Percentiles rank a stretch among this genome's conserved stretches.
These are phyloP conservation scores for Helobdella robusta DNA, from an alignment of 2,888 invertebrate species.

Conservation along the genomic window DNA sequence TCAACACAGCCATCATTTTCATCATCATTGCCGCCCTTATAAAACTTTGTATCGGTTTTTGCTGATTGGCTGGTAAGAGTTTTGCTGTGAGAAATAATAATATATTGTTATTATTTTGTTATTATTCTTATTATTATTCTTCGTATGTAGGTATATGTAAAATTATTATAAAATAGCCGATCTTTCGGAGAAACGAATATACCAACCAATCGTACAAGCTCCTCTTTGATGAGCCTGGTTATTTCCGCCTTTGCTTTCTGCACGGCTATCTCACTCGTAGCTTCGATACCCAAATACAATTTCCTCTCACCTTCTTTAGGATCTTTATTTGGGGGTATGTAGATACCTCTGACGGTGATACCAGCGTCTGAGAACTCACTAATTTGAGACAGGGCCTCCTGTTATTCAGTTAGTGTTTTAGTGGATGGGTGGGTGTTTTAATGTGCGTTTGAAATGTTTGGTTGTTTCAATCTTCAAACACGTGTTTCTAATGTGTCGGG, in stretches of 20 bases:
- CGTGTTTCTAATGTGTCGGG: background rate
- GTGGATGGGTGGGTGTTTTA: no score
- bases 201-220: constrained; percentile 69
- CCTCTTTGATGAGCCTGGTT: constrained; percentile 92
- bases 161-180: no score
- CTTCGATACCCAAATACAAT: constrained; percentile 94
- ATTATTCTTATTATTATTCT: no score
- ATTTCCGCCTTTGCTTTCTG: constrained; percentile 62
- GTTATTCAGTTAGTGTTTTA: no score
- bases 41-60: constrained; percentile 87
- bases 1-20: background rate
- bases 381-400: constrained; percentile 93
- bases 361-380: constrained; percentile 98
- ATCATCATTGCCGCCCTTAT: constrained; percentile 2
- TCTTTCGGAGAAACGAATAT: no score
- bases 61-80: constrained; percentile 56
- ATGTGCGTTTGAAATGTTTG: no score
- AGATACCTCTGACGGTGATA: constrained; percentile 91
- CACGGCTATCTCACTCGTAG: constrained; percentile 80
- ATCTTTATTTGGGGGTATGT: constrained; percentile 78
- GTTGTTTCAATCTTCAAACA: no score
- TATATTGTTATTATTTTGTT: no score
- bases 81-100: constrained; percentile 48
- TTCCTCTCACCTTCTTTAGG: constrained; percentile 64
- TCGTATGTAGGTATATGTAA: no score